Evolutionary conservation across 2,888 invertebrate genomes (phyloP).

Genomic region (Ecdyonurus torrentis): DNA sequence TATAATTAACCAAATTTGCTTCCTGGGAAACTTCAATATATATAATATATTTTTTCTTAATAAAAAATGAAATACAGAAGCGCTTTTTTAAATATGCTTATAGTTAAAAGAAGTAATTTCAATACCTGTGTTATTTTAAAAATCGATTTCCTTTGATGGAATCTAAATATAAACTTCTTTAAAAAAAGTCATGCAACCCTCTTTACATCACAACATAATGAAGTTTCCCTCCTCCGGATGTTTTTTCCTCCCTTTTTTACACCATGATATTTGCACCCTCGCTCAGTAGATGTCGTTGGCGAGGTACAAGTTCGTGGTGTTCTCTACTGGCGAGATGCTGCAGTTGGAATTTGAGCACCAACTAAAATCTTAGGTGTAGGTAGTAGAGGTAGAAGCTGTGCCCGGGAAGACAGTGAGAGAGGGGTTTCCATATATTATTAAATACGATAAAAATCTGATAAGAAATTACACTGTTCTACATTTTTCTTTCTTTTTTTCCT

Average conservation of each 20-base stretch:
- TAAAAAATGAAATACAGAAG: too few relatives aligned
- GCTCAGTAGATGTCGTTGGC: neutral
- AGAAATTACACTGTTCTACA: neutral
- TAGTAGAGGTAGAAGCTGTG: neutral
- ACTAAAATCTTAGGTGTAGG: neutral
- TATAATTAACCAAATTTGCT: too few relatives aligned
- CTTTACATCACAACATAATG: neutral
- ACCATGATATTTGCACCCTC: neutral
- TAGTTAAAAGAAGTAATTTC: too few relatives aligned
- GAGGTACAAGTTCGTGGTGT: neutral
- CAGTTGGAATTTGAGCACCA: neutral
- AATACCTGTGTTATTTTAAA: too few relatives aligned
- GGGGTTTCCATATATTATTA: neutral
- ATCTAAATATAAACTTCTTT: neutral
- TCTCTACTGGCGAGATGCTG: conserved; percentile 1
- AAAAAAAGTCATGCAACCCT: neutral
- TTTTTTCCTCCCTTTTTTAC: neutral
- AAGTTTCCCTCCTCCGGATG: neutral
- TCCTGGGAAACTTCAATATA: neutral
- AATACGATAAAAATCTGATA: neutral
- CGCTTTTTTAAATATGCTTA: too few relatives aligned
- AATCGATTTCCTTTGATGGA: neutral
- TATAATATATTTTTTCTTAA: too few relatives aligned
- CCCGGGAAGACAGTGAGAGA: neutral
- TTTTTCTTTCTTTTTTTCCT: neutral